These are phyloP conservation scores for Notocelia uddmanniana DNA, from an alignment of 2,888 invertebrate genomes.

Conservation along the genomic window DNA sequence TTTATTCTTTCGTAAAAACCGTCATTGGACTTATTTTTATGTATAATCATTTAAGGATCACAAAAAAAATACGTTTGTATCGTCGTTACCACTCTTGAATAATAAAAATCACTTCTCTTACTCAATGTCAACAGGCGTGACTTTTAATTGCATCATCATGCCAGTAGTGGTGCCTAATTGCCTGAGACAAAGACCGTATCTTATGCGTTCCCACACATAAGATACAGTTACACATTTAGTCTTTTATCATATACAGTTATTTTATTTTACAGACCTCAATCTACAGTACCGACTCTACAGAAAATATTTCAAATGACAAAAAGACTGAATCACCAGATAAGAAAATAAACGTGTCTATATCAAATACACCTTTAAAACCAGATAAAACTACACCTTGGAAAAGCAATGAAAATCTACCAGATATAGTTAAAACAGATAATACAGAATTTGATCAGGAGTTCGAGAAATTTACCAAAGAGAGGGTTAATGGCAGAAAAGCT, in stretches of 20 bases:
- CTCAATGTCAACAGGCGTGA: too few relatives aligned
- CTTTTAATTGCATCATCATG: too few relatives aligned
- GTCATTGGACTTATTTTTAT: too few relatives aligned
- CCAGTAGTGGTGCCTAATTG: too few relatives aligned
- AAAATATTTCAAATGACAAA: slow-evolving; percentile 64
- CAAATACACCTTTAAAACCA: slow-evolving; percentile 74
- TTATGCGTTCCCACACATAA: too few relatives aligned
- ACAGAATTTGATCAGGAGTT: slow-evolving; percentile 79
- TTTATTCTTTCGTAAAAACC: too few relatives aligned
- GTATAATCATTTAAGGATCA: too few relatives aligned
- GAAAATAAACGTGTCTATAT: slow-evolving; percentile 58
- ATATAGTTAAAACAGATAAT: slow-evolving; percentile 53
- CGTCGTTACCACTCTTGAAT: too few relatives aligned
- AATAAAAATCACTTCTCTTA: too few relatives aligned
- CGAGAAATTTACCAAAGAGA: slow-evolving; percentile 77
- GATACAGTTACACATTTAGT: too few relatives aligned
- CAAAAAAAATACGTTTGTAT: too few relatives aligned
- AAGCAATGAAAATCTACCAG: slow-evolving; percentile 64
- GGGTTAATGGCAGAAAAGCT: slow-evolving; percentile 64
- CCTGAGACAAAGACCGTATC: too few relatives aligned
- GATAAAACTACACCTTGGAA: slow-evolving; percentile 66
- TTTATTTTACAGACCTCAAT: slow-evolving; percentile 69
- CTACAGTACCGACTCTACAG: slow-evolving; percentile 70
- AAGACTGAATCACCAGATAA: slow-evolving; percentile 59
- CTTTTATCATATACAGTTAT: not conserved